Evolutionary conservation across 2,888 invertebrate genomes (phyloP).

Genomic region (Germaria angustata): DNA sequence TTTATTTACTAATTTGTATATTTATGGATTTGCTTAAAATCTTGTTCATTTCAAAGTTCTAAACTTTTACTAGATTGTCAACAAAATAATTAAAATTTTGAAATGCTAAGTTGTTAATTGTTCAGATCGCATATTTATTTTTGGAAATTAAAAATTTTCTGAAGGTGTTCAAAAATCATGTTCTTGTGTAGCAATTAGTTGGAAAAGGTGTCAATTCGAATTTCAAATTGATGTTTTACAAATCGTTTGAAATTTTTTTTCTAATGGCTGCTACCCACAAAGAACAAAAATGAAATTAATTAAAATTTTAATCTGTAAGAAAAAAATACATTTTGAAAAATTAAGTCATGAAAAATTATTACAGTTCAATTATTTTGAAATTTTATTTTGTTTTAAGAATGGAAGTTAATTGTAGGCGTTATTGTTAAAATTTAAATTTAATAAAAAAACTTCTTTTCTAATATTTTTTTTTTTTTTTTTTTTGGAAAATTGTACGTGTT

Average conservation of each 20-base stretch:
- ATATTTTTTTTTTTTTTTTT: too few species aligned
- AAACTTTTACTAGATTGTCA: neutral
- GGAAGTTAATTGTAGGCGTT: too few species aligned
- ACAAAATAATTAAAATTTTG: constrained; percentile 24
- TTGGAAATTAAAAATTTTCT: too few species aligned
- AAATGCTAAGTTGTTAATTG: neutral
- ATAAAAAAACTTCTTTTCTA: too few species aligned
- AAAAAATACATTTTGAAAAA: too few species aligned
- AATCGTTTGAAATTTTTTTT: neutral
- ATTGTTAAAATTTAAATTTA: too few species aligned
- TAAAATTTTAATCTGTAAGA: too few species aligned
- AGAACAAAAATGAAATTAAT: neutral
- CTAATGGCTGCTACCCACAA: neutral
- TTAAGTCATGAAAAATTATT: too few species aligned
- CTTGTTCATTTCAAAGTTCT: neutral
- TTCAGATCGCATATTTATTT: neutral
- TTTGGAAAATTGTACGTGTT: too few species aligned
- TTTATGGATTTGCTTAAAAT: neutral
- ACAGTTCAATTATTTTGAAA: too few species aligned
- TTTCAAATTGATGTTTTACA: neutral
- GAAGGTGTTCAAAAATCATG: neutral
- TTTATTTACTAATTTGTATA: neutral
- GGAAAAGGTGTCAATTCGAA: neutral
- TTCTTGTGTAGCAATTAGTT: constrained; percentile 19
- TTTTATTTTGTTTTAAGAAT: too few species aligned